These are phyloP conservation scores for Syndactyla subalaris DNA, from an alignment of 2,797 vertebrate species.

Conservation along the genomic window DNA sequence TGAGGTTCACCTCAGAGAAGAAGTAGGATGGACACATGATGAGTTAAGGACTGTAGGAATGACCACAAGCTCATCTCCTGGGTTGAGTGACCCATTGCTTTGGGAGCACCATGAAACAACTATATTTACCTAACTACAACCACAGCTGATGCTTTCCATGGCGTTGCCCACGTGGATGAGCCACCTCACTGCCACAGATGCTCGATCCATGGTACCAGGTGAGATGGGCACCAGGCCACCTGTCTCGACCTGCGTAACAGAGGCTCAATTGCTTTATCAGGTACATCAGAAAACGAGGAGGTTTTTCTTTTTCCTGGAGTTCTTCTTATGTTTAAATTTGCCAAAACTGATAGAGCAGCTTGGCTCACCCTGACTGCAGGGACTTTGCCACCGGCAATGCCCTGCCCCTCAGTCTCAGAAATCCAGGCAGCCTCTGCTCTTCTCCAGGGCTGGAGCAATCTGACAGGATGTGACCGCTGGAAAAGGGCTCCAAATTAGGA, in stretches of 20 bases:
- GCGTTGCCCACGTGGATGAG: not conserved
- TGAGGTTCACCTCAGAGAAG: not conserved
- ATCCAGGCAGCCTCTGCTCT: not conserved
- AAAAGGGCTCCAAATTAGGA: not conserved
- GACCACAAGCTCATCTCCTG: not conserved
- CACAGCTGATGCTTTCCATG: not conserved
- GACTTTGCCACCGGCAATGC: not conserved
- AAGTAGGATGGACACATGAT: accelerated
- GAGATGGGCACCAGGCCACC: not conserved
- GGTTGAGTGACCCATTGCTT: not conserved
- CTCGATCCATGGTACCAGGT: accelerated
- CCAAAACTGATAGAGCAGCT: not conserved
- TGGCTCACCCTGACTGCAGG: not conserved
- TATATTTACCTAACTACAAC: not conserved
- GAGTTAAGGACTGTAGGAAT: not conserved
- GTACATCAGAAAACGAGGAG: accelerated
- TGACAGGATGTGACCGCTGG: not conserved
- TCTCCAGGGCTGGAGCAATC: not conserved
- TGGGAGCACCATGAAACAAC: not conserved
- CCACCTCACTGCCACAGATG: accelerated
- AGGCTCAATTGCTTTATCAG: not conserved
- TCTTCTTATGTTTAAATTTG: not conserved
- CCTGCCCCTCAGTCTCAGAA: accelerated
- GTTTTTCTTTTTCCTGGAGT: not conserved
- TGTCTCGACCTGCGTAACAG: not conserved